These are phyloP conservation scores for Scrobipalpa costella DNA, from an alignment of 2,888 invertebrate genomes.

Conservation along the genomic window DNA sequence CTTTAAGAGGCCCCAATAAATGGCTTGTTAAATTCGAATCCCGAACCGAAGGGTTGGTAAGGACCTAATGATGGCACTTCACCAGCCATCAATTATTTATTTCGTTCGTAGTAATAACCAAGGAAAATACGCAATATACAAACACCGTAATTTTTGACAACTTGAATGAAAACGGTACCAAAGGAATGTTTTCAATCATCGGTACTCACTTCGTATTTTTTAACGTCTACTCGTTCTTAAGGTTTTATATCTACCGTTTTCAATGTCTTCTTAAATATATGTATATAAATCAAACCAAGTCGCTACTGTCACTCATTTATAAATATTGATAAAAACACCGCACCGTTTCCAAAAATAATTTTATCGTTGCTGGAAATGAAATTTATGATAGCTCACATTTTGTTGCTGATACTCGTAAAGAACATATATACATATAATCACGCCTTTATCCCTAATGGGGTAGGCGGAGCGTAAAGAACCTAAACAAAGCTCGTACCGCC, in stretches of 20 bases:
- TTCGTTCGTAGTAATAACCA: background rate
- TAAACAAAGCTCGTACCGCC: no score
- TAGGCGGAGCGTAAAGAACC: no score
- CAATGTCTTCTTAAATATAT: background rate
- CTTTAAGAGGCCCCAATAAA: slow-evolving; percentile 13
- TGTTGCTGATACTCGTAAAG: no score
- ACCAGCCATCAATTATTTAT: slow-evolving; percentile 21
- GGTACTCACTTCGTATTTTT: background rate
- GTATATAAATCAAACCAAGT: background rate
- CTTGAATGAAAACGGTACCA: background rate
- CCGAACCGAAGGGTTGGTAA: slow-evolving; percentile 14
- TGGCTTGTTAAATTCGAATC: slow-evolving; percentile 26
- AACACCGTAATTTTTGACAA: background rate
- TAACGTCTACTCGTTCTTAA: background rate
- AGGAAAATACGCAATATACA: background rate
- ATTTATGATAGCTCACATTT: no score
- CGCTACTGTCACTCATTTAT: background rate
- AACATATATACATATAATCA: no score
- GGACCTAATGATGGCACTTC: slow-evolving; percentile 24
- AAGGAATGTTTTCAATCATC: background rate
- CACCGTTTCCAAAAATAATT: no score
- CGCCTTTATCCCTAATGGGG: no score
- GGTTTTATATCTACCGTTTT: no score
- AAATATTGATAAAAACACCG: background rate
- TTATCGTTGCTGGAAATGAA: no score